Conservation (phyloP, 2,888 invertebrate genomes). For the Auanema freiburgensis region DNA sequence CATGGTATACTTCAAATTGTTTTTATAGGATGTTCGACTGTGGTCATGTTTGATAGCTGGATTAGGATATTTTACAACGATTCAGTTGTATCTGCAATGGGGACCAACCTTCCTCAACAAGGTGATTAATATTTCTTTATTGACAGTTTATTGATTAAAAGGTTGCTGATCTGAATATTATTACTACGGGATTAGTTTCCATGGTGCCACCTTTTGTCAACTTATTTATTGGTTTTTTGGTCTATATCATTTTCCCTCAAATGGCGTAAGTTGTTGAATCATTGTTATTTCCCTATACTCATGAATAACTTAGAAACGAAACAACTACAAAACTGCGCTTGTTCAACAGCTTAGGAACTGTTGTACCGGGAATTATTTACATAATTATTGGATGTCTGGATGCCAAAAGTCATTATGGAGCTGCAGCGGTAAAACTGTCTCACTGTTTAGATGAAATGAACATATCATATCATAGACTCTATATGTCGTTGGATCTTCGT, state of each 20-base stretch:
- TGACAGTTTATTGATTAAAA: not conserved
- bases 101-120: slow-evolving; percentile 45
- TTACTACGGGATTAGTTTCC: not conserved
- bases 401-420: slow-evolving; percentile 28
- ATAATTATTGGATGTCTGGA: slow-evolving; percentile 36
- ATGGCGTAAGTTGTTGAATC: not conserved
- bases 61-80: slow-evolving; percentile 43
- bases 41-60: slow-evolving; percentile 43
- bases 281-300: not conserved
- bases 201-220: not conserved
- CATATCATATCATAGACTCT: slow-evolving; percentile 22
- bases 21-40: slow-evolving; percentile 29
- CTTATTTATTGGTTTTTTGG: not conserved
- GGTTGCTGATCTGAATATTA: slow-evolving; percentile 28
- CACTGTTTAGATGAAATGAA: not conserved
- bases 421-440: slow-evolving; percentile 22
- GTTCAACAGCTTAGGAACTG: slow-evolving; percentile 41
- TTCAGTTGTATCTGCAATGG: slow-evolving; percentile 44
- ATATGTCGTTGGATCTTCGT: slow-evolving; percentile 37
- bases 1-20: not conserved
- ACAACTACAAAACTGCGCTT: slow-evolving; percentile 38
- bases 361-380: slow-evolving; percentile 37
- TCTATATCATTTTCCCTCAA: not conserved
- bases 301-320: slow-evolving; percentile 22
- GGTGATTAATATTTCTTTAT: slow-evolving; percentile 9